Conservation (phyloP, 2,113 vertebrate genomes). For the Leptocoma aspasia region DNA sequence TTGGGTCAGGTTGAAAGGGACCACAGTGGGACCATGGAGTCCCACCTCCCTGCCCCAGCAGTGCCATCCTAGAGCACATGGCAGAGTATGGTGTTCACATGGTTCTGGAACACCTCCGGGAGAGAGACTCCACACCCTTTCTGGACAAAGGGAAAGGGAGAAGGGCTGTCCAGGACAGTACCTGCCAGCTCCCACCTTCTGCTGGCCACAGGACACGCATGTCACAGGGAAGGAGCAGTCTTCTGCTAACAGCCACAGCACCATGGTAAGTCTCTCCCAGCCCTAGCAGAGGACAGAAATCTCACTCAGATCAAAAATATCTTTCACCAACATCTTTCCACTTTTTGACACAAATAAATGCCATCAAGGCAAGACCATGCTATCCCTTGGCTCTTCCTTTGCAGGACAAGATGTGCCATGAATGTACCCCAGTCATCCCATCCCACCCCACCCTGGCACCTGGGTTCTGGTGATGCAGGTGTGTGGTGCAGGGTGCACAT, state of each 20-base stretch:
- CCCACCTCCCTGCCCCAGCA: background rate
- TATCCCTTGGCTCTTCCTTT: background rate
- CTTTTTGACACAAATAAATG: background rate
- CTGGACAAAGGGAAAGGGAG: background rate
- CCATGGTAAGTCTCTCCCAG: background rate
- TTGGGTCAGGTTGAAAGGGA: background rate
- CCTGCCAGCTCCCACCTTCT: background rate
- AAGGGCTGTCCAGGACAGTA: background rate
- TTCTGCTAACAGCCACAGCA: background rate
- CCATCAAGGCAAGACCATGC: background rate
- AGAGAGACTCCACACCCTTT: background rate
- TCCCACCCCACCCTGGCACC: too few relatives aligned
- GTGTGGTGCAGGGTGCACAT: background rate
- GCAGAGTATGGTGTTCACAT: background rate
- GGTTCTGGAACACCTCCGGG: background rate
- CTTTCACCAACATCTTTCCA: background rate
- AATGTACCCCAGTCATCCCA: background rate
- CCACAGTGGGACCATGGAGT: background rate
- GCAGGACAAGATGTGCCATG: background rate
- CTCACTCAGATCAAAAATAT: background rate
- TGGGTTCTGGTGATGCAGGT: rapidly evolving
- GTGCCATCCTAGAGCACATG: background rate
- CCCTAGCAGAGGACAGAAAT: background rate
- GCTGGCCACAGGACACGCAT: background rate
- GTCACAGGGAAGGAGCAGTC: background rate